Evolutionary conservation across 2,113 vertebrate genomes (phyloP), one percentile per base, ranked within the genome.

Genomic region (Solenodon paradoxus): DNA sequence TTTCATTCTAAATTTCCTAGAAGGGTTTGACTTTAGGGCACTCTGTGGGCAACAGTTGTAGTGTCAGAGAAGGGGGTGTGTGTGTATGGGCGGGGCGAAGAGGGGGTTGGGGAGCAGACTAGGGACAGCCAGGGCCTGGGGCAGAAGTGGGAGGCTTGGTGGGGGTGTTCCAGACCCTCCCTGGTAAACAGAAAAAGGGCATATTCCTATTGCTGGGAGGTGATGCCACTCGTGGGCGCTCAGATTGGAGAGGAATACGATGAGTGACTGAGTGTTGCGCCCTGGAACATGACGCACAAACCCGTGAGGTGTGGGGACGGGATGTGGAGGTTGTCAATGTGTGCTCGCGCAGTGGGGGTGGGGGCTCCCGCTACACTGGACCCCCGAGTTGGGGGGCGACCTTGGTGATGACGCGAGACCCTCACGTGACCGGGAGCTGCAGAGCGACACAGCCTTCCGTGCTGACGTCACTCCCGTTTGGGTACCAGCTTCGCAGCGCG

Each of bases 341-440:
- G 75, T 15, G 55, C 80, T 5, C 0, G 19, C 28, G 55, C 30
- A 16, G 2, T 66, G 30, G 40, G 13, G 16, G 32, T 47, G 64
- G 53, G 53, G 28, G 26, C 26, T 93, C 40, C 35, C 22, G 61
- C 55, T 3, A 51, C 77, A 85, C 47, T 3, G 81, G 42, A 80
- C 16, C 0, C 75, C 4, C 0, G 51, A 32, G 64, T 53, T n/a
- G 38, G 69, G 74, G 78, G 88, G 69, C 22, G 11, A 59, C 87
- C 82, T 84, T 3, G 2, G 55, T n/a, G 8, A 72, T 97, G 97
- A 96, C 97, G 93, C 38, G 45, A 0, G 17, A 11, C 35, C 15
- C 51, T 95, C 95, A 97, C 95, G 96, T 96, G 96, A 97, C 71
- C 64, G 16, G 2, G 85, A 83, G 89, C 95, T 92, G 92, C 94